Base-by-base conservation (phyloP, 2,113 vertebrate genomes). In the Heterocephalus glaber region DNA sequence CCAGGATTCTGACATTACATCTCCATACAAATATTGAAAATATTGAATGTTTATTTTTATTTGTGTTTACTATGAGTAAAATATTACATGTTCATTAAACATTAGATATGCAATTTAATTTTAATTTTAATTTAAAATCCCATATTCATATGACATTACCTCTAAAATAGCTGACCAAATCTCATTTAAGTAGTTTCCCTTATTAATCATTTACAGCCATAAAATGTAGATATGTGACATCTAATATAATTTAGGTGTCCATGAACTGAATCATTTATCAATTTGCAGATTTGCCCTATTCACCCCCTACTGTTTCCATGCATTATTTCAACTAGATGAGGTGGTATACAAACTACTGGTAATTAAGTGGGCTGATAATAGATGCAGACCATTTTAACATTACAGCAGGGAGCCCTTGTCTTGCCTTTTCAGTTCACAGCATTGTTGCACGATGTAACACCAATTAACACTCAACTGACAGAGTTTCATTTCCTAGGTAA, bases 391-490 rank as follows among this genome's bases (percentile, higher is more conserved):
- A 92, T 97, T 97, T 97, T 84, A 95, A 83, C 66, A 65, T 90
- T 98, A 77, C 97, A 98, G 95, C 97, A 97, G 98, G 97, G 97
- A 97, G 94, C n/a, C 96, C 97, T 58, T 94, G 66, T 97, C 98
- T 98, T 96, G 84, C 91, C 89, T 92, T 76, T 97, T 98, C 95
- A 70, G 85, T 95, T 77, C 74, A 61, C 70, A 47, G 89, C 77
- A 58, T 60, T 82, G 56, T 97, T 92, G 84, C 47, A 92, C 30
- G 96, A 95, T 92, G 83, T 97, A 96, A 80, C 56, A 96, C 94
- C 96, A 98, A 98, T 98, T 98, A 98, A 97, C 60, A 54, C 88
- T 95, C 94, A 97, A 98, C 44, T 96, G 97, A 98, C 97, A 96
- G 96, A 97, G 97, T 94, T 97, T 94, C 82, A 70, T n/a, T 96